Evolutionary conservation across 2,888 invertebrate genomes (phyloP).

Genomic region (Harpalus rufipes): DNA sequence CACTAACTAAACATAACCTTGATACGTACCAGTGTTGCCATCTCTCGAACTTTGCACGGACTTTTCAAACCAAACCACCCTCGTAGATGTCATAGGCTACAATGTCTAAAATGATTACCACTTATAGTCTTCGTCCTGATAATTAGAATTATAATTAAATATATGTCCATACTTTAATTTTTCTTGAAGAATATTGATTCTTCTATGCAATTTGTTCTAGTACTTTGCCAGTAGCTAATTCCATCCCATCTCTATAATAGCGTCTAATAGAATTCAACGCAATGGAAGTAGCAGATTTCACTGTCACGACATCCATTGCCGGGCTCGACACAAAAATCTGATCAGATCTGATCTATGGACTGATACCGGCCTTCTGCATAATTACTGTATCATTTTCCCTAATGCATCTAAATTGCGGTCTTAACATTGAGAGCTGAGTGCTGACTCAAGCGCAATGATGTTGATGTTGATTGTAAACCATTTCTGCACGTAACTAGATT

Average conservation of each 20-base stretch:
- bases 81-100: too few species aligned
- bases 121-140: too few species aligned
- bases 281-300: conserved; percentile 14
- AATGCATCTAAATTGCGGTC: conserved; percentile 60
- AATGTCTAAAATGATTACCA: too few species aligned
- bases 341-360: conserved; percentile 23
- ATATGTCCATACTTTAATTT: too few species aligned
- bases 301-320: conserved; percentile 2
- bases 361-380: conserved; percentile 43
- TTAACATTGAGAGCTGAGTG: conserved; percentile 39
- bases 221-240: conserved; percentile 13
- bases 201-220: not conserved
- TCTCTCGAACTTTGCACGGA: too few species aligned
- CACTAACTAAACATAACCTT: too few species aligned
- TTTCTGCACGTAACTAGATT: conserved; percentile 19
- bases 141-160: too few species aligned
- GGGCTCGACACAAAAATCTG: conserved; percentile 12
- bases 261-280: conserved; percentile 27
- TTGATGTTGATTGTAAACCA: not conserved
- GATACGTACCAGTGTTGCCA: too few species aligned
- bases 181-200: too few species aligned
- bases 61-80: too few species aligned
- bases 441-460: conserved; percentile 16
- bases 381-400: conserved; percentile 61
- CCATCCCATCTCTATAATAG: conserved; percentile 24